phyloP scores from a whole-genome alignment of 2,888 invertebrate species.

The Teinopalpus imperialis region DNA sequence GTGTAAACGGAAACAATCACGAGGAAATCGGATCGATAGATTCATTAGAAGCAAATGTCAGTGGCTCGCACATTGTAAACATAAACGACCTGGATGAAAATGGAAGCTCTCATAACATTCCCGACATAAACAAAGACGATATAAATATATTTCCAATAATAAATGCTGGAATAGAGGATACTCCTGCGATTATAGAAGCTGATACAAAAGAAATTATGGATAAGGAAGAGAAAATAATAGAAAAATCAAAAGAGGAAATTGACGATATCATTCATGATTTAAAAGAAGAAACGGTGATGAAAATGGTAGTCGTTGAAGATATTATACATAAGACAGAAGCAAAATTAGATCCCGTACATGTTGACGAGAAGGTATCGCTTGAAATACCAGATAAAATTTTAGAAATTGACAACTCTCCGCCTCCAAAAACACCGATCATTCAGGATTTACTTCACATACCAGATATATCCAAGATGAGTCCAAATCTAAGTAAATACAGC shows the following conservation, averaged over 20 bases:
- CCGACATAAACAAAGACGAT: slow-evolving; percentile 55
- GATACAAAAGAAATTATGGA: slow-evolving; percentile 28
- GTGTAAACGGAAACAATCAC: slow-evolving; percentile 57
- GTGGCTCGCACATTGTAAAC: slow-evolving; percentile 76
- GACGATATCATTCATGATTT: slow-evolving; percentile 41
- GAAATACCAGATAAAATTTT: slow-evolving; percentile 57
- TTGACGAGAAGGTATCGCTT: slow-evolving; percentile 55
- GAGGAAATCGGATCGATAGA: slow-evolving; percentile 72
- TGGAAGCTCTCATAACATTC: slow-evolving; percentile 54
- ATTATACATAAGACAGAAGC: slow-evolving; percentile 59
- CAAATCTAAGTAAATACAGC: slow-evolving; percentile 65
- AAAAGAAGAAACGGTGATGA: slow-evolving; percentile 47
- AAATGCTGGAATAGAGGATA: slow-evolving; percentile 46
- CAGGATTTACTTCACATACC: slow-evolving; percentile 68
- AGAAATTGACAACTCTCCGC: slow-evolving; percentile 62
- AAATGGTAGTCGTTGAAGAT: slow-evolving; percentile 60
- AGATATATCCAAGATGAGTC: slow-evolving; percentile 66
- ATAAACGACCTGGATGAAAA: slow-evolving; percentile 75
- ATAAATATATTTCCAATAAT: slow-evolving; percentile 35
- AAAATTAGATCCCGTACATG: slow-evolving; percentile 48
- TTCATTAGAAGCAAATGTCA: slow-evolving; percentile 77
- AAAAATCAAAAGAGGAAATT: slow-evolving; percentile 39
- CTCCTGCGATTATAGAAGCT: slow-evolving; percentile 38
- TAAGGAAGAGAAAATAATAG: slow-evolving; percentile 26
- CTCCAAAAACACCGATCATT: slow-evolving; percentile 69